Percentiles rank a stretch among this genome's conserved stretches.
phyloP scores from a whole-genome alignment of 1,140 invertebrate species.

The Drosophila truncata region DNA sequence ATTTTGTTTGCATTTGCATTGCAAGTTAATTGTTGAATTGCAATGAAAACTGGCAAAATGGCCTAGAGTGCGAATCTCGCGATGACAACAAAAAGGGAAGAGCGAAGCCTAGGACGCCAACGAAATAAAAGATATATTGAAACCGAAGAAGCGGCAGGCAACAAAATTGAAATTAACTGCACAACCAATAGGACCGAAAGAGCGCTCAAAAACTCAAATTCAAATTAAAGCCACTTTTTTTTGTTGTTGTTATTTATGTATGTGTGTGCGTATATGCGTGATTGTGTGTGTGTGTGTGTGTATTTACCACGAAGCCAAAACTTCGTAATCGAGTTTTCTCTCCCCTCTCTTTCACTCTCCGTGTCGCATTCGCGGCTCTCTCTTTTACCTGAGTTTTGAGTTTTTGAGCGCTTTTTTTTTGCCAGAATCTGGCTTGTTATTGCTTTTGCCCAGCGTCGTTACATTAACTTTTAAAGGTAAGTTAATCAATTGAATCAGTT shows the following conservation, averaged over 20 bases:
- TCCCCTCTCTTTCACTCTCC: constrained; percentile 17
- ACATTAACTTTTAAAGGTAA: constrained; percentile 20
- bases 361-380: constrained; percentile 12
- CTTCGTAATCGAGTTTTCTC: constrained; percentile 53
- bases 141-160: constrained; percentile 19
- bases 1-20: constrained; percentile 5
- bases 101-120: constrained; percentile 29
- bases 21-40: constrained; percentile 28
- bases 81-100: constrained; percentile 51
- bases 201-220: constrained; percentile 39
- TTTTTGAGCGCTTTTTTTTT: constrained; percentile 44
- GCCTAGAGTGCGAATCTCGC: constrained; percentile 34
- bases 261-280: constrained; percentile 24
- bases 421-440: constrained; percentile 24
- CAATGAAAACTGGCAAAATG: constrained; percentile 13
- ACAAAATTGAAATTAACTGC: constrained; percentile 33
- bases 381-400: constrained; percentile 35
- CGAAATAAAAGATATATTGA: constrained; percentile 5
- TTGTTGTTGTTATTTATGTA: constrained; percentile 21
- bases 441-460: neutral
- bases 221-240: constrained; percentile 26
- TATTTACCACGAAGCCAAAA: constrained; percentile 56
- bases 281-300: constrained; percentile 14
- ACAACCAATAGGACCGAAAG: constrained; percentile 24
- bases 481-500: constrained; percentile 4